These are phyloP conservation scores for Ataeniobius toweri DNA, from an alignment of 2,797 vertebrate species.

Conservation along the genomic window DNA sequence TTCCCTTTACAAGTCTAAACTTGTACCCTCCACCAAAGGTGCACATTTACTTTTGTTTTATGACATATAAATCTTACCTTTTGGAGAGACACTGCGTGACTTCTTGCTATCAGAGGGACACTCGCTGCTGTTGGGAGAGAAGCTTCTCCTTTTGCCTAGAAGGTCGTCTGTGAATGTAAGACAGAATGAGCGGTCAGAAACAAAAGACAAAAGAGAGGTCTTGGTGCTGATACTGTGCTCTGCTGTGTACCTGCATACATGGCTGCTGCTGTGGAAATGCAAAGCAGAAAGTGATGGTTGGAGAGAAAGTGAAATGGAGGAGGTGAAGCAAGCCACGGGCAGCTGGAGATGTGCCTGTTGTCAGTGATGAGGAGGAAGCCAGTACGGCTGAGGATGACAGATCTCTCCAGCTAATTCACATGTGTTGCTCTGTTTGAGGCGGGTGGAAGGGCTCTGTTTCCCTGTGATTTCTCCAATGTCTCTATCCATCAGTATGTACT, in stretches of 20 bases:
- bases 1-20: background rate
- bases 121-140: conserved; percentile 91
- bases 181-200: conserved; percentile 33
- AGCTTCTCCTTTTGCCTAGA: conserved; percentile 94
- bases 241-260: conserved; percentile 64
- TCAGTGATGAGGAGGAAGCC: conserved; percentile 69
- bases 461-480: conserved; percentile 44
- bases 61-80: conserved; percentile 83
- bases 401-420: conserved; percentile 66
- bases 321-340: conserved; percentile 55
- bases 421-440: conserved; percentile 45
- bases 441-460: conserved; percentile 41
- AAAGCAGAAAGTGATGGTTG: conserved; percentile 25
- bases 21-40: background rate
- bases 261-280: conserved; percentile 53
- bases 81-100: conserved; percentile 92
- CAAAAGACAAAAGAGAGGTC: conserved; percentile 20
- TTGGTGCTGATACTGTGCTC: conserved; percentile 28
- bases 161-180: conserved; percentile 86
- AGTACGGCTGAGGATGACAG: conserved; percentile 69
- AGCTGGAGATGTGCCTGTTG: conserved; percentile 70
- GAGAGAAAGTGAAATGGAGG: conserved; percentile 43
- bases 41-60: background rate
- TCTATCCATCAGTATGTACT: conserved; percentile 67
- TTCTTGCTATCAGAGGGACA: conserved; percentile 96